Conservation (phyloP, 2,797 vertebrate species). For the Champsocephalus esox region DNA sequence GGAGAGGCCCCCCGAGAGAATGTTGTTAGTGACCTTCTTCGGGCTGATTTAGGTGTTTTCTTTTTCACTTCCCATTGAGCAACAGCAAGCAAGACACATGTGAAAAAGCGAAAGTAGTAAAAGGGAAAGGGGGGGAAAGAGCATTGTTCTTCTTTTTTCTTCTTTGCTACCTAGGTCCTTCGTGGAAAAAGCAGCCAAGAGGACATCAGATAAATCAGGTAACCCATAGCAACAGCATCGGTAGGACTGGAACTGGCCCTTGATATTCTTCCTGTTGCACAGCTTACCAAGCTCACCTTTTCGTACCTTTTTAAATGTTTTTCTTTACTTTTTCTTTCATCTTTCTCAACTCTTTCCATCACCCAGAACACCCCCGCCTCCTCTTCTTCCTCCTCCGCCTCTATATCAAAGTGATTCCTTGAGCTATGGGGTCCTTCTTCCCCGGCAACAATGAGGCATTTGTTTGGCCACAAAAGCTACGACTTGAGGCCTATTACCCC, state of each 20-base stretch:
- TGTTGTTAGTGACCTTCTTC: conserved; percentile 64
- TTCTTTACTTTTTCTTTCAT: not conserved
- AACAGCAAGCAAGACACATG: conserved; percentile 75
- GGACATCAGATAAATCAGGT: conserved; percentile 83
- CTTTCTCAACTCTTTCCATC: conserved; percentile 1
- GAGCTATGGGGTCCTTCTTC: conserved; percentile 40
- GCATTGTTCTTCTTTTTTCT: conserved; percentile 74
- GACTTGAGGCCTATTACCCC: conserved; percentile 20
- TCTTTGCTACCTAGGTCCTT: conserved; percentile 47
- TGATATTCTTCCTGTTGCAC: conserved; percentile 20
- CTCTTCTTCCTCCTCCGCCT: not conserved
- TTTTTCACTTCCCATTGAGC: conserved; percentile 58
- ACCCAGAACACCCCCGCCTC: not conserved
- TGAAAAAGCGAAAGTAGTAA: conserved; percentile 47
- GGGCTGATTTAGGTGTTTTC: conserved; percentile 81
- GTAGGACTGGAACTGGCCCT: conserved; percentile 31
- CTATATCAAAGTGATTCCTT: conserved; percentile 58
- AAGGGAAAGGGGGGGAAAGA: conserved; percentile 33
- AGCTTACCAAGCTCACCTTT: not conserved
- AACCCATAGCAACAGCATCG: conserved; percentile 68
- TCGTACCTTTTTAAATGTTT: conserved; percentile 1
- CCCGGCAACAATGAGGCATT: conserved; percentile 72
- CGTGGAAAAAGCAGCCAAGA: conserved; percentile 63
- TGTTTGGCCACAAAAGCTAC: conserved; percentile 50
- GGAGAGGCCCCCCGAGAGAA: conserved; percentile 44